These are phyloP conservation scores for Phenacoccus solenopsis DNA, from an alignment of 1,140 invertebrate genomes.

Conservation along the genomic window DNA sequence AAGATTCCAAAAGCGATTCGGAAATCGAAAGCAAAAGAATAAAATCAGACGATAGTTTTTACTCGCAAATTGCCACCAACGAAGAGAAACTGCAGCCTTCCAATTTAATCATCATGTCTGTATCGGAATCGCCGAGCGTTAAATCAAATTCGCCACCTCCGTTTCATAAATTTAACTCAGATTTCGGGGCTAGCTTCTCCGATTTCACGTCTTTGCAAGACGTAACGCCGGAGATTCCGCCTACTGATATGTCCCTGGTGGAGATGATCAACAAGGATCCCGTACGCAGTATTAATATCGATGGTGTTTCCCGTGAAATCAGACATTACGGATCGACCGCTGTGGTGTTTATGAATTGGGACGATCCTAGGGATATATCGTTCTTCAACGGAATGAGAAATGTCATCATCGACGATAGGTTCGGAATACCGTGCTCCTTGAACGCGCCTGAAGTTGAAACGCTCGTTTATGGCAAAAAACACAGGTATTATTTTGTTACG, in stretches of 20 bases:
- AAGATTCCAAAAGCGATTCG: not conserved
- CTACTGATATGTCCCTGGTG: slow-evolving; percentile 42
- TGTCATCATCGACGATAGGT: slow-evolving; percentile 54
- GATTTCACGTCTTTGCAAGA: not conserved
- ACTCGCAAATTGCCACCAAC: not conserved
- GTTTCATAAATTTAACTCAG: not conserved
- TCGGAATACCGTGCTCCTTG: slow-evolving; percentile 50
- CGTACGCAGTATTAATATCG: slow-evolving; percentile 70
- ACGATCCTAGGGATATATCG: slow-evolving; percentile 70
- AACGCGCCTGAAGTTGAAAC: slow-evolving; percentile 45
- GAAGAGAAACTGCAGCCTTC: not conserved
- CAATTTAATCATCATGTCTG: not conserved
- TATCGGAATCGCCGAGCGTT: not conserved
- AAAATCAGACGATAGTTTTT: not conserved
- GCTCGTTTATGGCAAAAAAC: slow-evolving; percentile 51
- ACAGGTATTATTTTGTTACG: too few relatives aligned
- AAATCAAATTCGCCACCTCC: not conserved
- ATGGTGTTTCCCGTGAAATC: slow-evolving; percentile 65
- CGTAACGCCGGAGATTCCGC: slow-evolving; percentile 35
- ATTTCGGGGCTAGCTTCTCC: not conserved
- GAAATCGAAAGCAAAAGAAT: not conserved
- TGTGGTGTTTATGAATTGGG: slow-evolving; percentile 66
- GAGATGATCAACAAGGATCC: slow-evolving; percentile 50
- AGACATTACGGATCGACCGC: slow-evolving; percentile 74
- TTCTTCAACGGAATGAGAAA: slow-evolving; percentile 57